Conservation (phyloP, 1,140 invertebrate species). For the Anthonomus grandis region DNA sequence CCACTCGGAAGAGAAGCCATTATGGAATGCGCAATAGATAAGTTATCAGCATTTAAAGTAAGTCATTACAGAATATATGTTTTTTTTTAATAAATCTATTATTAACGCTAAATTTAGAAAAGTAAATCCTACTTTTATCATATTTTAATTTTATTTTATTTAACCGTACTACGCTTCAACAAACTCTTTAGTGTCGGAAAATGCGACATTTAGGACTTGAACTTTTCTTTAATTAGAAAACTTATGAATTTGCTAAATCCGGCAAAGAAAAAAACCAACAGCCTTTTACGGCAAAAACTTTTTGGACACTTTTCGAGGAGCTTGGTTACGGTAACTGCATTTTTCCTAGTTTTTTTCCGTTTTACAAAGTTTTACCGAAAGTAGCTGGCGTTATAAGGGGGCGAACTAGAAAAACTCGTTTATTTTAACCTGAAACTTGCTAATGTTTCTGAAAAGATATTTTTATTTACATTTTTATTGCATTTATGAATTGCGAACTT, state of each 20-base stretch:
- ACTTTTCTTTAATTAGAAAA: slow-evolving; percentile 1
- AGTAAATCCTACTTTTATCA: too few relatives aligned
- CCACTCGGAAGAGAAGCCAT: slow-evolving; percentile 61
- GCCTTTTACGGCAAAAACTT: not conserved
- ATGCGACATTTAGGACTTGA: not conserved
- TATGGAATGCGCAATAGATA: slow-evolving; percentile 59
- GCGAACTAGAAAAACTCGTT: too few relatives aligned
- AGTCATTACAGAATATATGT: too few relatives aligned
- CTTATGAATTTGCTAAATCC: not conserved
- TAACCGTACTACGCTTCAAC: not conserved
- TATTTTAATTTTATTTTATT: not conserved
- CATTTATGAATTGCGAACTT: too few relatives aligned
- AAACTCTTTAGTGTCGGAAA: not conserved
- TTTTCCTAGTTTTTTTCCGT: not conserved
- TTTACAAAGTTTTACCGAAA: too few relatives aligned
- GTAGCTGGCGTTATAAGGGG: too few relatives aligned
- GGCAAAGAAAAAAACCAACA: not conserved
- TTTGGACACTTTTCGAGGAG: not conserved
- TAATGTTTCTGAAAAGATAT: too few relatives aligned
- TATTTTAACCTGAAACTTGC: too few relatives aligned
- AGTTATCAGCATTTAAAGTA: slow-evolving; percentile 62
- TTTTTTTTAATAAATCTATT: too few relatives aligned
- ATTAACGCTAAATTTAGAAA: too few relatives aligned
- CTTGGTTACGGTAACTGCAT: not conserved
- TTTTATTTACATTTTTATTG: too few relatives aligned